Base-by-base conservation (phyloP, 2,888 invertebrate genomes). In the Caradrina clavipalpis region DNA sequence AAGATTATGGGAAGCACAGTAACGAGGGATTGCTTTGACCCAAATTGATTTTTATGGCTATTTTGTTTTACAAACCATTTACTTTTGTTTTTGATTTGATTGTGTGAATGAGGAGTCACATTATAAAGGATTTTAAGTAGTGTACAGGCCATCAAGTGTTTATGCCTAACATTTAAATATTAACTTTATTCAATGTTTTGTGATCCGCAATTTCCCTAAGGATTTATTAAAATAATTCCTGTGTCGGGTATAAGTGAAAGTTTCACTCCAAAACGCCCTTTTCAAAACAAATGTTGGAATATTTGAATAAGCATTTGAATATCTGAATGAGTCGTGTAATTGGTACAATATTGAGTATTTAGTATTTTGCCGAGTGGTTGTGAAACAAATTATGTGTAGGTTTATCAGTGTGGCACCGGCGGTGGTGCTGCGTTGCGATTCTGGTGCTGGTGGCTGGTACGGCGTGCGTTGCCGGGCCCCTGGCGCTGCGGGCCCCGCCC, bases 381-480 rank as follows among this genome's bases (percentile, higher is more conserved):
- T 19, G 11, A 56, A 78, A 47, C 47, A 51, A 59, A 42, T 53
- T 51, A 50, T 55, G 60, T 65, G 62, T 82, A 95, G 95, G 95
- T 68, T 88, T 96, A 57, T 93, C 95, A 21, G 90, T 92, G 49
- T 95, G 95, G 95, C 95, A 95, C 85, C 97, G 97, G 78, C 98
- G 98, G 83, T 98, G 98, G 97, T 97, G 97, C 93, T 97, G 97
- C 86, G 97, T 98, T 86, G 97, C 97, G 73, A 97, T 97, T 77
- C 97, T 98, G 80, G 97, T 98, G 83, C 95, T 98, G 88, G 96
- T 98, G 85, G 98, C 98, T 61, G 98, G 98, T 66, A 97, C 98
- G 74, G 98, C 98, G 64, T 98, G 98, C 86, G 98, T 98, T 75
- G 98, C 98, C 31, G 98, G 98, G 31, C 98, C 98, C 10, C 96